Conservation (phyloP, 2,888 invertebrate species). For the Polyploca ridens region DNA sequence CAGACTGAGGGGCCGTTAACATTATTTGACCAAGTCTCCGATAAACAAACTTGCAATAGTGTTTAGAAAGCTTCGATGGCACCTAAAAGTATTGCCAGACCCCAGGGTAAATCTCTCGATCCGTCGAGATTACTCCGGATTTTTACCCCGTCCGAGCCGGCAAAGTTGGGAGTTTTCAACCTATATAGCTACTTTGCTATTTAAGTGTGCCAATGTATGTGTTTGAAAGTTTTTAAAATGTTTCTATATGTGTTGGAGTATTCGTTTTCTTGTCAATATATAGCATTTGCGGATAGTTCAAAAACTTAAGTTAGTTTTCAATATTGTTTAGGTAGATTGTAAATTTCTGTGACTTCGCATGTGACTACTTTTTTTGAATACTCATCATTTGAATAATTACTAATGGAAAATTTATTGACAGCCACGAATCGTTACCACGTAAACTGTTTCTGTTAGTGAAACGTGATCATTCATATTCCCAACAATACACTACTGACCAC, state of each 20-base stretch:
- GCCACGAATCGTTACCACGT: too few species aligned
- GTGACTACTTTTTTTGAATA: too few species aligned
- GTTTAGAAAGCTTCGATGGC: slow-evolving; percentile 24
- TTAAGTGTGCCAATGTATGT: slow-evolving; percentile 41
- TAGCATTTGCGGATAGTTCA: neutral
- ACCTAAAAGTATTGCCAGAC: slow-evolving; percentile 24
- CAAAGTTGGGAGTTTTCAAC: slow-evolving; percentile 47
- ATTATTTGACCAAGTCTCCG: neutral
- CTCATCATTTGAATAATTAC: too few species aligned
- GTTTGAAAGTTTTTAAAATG: slow-evolving; percentile 41
- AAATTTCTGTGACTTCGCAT: too few species aligned
- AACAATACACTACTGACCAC: neutral
- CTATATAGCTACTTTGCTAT: slow-evolving; percentile 42
- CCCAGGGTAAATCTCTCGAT: slow-evolving; percentile 40
- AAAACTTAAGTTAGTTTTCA: neutral
- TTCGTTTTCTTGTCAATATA: slow-evolving; percentile 23
- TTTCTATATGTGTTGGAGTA: slow-evolving; percentile 28
- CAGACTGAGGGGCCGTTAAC: too few species aligned
- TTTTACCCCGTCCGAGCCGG: slow-evolving; percentile 43
- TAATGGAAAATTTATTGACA: too few species aligned
- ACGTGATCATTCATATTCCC: neutral
- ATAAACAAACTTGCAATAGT: slow-evolving; percentile 12
- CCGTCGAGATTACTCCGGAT: slow-evolving; percentile 47
- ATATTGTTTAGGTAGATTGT: too few species aligned
- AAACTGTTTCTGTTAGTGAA: too few species aligned